Base-by-base conservation (phyloP, 2,888 invertebrate species). In the Agriopis marginaria region DNA sequence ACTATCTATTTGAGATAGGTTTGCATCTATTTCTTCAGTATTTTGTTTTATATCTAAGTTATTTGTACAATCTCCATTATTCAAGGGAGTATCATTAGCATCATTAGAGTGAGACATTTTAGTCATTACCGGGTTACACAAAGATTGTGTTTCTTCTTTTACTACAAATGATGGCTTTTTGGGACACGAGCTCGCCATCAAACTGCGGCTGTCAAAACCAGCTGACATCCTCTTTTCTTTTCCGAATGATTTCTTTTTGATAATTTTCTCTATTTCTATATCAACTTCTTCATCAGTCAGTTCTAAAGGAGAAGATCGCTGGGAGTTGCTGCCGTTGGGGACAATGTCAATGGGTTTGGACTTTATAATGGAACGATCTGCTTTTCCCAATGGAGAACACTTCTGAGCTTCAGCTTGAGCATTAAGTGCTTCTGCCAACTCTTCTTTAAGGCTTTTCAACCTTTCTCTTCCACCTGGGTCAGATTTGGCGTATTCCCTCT, bases 401-500 rank as follows among this genome's bases (percentile, higher is more conserved):
- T 86, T 91, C 60, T 84, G 83, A 67, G 88, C 88, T 77, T 92
- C 90, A 72, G 86, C 86, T 77, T 93, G 89, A 77, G 88, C 88
- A 81, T 86, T 92, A 53, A 94, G 81, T 55, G 85, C 93, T 79
- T 95, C 94, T 77, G 94, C 94, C 72, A 94, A 86, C 80, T 94
- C 94, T 77, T 93, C 90, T 85, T 91, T 87, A 70, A 93, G 85
- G 81, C 85, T 91, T 89, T 93, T 94, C 83, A 92, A 87, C 79
- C 84, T 91, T 86, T 92, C 93, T 89, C 94, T 94, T 94, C 96
- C 96, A 84, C 96, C 96, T 77, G 96, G 96, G 96, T 97, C 97
- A 96, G 95, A 96, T 95, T 95, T 95, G 88, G 95, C 95, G 86
- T 95, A 95, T 89, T 96, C 95, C 93, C 96, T 96, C 95, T 96